Evolutionary conservation across 2,888 invertebrate species (phyloP).

Genomic region (Hymenopus coronatus): DNA sequence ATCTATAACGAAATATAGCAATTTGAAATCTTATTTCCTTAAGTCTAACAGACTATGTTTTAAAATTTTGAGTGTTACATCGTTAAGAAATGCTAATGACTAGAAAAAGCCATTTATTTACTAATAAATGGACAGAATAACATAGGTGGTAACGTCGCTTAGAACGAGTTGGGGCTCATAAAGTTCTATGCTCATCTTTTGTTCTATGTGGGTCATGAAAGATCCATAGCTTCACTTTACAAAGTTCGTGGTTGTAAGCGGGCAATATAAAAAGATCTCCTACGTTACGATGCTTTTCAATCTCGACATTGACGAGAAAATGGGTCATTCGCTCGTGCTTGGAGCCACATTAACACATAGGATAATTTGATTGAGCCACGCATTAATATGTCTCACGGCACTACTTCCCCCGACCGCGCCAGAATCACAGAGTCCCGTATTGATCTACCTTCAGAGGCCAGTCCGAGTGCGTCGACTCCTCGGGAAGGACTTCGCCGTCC

Average conservation of each 20-base stretch:
- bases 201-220: not conserved
- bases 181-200: not conserved
- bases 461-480: not conserved
- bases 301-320: not conserved
- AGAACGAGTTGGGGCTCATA: too few species aligned
- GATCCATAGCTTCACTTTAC: not conserved
- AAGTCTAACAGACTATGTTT: too few species aligned
- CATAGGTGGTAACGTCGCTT: too few species aligned
- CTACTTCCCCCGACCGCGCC: not conserved
- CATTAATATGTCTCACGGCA: conserved; percentile 3
- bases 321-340: not conserved
- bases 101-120: too few species aligned
- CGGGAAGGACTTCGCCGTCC: not conserved
- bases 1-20: too few species aligned
- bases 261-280: not conserved
- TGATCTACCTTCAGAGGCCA: not conserved
- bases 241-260: not conserved
- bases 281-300: not conserved
- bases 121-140: too few species aligned
- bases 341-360: conserved; percentile 15
- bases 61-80: too few species aligned
- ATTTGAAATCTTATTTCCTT: too few species aligned
- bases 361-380: conserved; percentile 15
- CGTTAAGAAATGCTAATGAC: too few species aligned
- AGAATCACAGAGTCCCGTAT: not conserved